Conservation (phyloP, 2,888 invertebrate genomes). For the Apodemia hepburni region DNA sequence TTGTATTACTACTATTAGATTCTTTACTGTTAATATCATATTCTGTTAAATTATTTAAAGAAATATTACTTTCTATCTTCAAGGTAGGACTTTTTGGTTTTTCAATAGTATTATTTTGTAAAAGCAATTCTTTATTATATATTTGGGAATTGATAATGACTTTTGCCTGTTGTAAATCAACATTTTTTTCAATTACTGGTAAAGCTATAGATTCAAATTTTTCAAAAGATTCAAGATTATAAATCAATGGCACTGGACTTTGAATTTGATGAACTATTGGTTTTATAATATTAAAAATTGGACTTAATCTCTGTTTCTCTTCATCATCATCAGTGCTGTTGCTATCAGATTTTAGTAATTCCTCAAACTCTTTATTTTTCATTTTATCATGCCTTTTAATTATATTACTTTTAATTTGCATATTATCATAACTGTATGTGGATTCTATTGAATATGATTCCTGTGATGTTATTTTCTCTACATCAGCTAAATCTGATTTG, state of each 20-base stretch:
- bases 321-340: background rate
- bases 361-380: background rate
- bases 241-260: slow-evolving; percentile 43
- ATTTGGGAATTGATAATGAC: slow-evolving; percentile 57
- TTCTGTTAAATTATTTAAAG: slow-evolving; percentile 22
- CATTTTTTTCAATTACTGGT: slow-evolving; percentile 44
- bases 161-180: slow-evolving; percentile 44
- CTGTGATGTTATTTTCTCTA: background rate
- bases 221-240: slow-evolving; percentile 55
- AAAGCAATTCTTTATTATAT: slow-evolving; percentile 36
- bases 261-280: slow-evolving; percentile 19
- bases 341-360: background rate
- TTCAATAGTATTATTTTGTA: slow-evolving; percentile 30
- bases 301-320: slow-evolving; percentile 36
- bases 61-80: slow-evolving; percentile 23
- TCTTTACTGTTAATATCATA: slow-evolving; percentile 17
- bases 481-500: background rate
- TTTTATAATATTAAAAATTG: slow-evolving; percentile 42
- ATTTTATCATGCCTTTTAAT: background rate
- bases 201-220: slow-evolving; percentile 54
- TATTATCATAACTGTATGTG: background rate
- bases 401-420: background rate
- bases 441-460: background rate
- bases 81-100: slow-evolving; percentile 29
- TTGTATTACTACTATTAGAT: slow-evolving; percentile 19